These are phyloP conservation scores for Caenorhabditis remanei DNA, from an alignment of 1,140 invertebrate species.

Conservation along the genomic window DNA sequence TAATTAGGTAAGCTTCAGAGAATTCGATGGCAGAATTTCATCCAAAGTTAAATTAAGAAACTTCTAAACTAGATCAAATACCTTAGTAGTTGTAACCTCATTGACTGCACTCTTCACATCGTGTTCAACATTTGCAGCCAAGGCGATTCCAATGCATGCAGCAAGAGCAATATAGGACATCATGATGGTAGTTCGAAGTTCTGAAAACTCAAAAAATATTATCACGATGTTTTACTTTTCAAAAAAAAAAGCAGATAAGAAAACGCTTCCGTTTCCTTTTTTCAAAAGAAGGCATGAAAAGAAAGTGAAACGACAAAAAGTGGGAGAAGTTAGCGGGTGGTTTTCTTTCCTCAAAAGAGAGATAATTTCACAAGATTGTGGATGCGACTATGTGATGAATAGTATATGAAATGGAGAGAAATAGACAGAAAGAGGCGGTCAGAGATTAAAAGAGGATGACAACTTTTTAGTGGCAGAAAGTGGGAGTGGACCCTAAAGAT, in stretches of 20 bases:
- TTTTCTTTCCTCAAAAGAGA: conserved; percentile 41
- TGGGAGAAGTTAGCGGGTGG: neutral
- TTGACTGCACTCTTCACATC: conserved; percentile 57
- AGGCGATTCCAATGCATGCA: neutral
- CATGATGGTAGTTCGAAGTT: neutral
- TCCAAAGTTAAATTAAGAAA: too few species aligned
- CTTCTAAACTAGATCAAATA: neutral
- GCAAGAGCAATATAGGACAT: conserved; percentile 5
- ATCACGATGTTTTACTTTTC: neutral
- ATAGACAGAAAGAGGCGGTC: conserved; percentile 20
- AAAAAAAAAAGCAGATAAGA: neutral
- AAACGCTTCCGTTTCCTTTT: neutral
- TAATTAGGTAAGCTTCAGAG: neutral
- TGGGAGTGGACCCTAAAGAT: conserved; percentile 11
- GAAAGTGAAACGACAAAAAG: neutral
- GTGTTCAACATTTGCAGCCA: conserved; percentile 30
- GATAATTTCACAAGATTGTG: conserved; percentile 58
- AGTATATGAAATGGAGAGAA: neutral
- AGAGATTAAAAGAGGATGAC: conserved; percentile 40
- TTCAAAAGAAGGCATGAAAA: neutral
- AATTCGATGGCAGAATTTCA: neutral
- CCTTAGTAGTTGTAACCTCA: conserved; percentile 57
- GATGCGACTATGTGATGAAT: neutral
- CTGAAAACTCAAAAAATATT: neutral
- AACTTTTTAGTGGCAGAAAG: neutral